Conservation (phyloP, 2,888 invertebrate species). For the Ectobius pallidus region DNA sequence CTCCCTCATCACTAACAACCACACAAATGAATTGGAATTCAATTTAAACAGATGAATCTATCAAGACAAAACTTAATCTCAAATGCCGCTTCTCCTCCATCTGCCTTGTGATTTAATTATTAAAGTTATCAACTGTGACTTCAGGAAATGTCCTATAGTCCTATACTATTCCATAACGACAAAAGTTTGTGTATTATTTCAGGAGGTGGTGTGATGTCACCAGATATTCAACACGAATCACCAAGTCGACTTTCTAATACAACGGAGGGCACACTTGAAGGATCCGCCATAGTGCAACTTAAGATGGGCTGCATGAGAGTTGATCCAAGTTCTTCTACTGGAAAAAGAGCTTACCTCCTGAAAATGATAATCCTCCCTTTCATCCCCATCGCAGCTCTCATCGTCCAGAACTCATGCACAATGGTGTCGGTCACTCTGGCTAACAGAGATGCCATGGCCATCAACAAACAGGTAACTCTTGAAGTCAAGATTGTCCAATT, state of each 20-base stretch:
- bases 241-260: neutral
- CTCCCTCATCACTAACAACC: no score
- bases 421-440: conserved; percentile 60
- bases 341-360: conserved; percentile 57
- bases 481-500: no score
- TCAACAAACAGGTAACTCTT: conserved; percentile 58
- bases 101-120: no score
- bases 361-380: conserved; percentile 64
- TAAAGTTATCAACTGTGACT: no score
- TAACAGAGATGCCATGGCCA: conserved; percentile 57
- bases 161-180: no score
- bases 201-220: no score
- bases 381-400: conserved; percentile 62
- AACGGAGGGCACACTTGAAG: neutral
- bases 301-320: conserved; percentile 44
- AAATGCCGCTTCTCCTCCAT: no score
- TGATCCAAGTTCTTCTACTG: conserved; percentile 50
- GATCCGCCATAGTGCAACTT: conserved; percentile 10
- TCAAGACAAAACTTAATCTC: no score
- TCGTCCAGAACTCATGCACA: conserved; percentile 61
- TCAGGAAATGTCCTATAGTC: no score
- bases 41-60: no score
- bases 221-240: neutral
- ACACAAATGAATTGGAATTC: no score
- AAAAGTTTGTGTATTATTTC: no score